phyloP scores from a whole-genome alignment of 2,797 vertebrate genomes.

The Acipenser transmontanus region DNA sequence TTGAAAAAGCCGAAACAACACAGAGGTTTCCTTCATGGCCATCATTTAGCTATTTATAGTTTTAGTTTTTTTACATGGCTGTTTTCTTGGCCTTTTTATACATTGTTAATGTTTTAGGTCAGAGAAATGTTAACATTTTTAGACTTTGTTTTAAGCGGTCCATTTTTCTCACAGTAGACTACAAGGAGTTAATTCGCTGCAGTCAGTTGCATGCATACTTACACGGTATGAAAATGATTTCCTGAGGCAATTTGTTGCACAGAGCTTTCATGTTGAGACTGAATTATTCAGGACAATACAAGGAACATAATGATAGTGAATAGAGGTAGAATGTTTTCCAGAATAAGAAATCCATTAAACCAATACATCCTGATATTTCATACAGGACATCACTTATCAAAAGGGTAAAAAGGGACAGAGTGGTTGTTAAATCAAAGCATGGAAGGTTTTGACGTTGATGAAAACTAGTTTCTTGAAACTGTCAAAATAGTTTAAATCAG shows the following conservation, averaged over 20 bases:
- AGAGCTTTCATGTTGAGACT: constrained; percentile 25
- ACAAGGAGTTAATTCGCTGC: constrained; percentile 33
- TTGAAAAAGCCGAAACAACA: no score
- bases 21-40: no score
- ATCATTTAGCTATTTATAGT: no score
- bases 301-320: constrained; percentile 25
- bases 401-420: constrained; percentile 1
- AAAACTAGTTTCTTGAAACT: constrained; percentile 6
- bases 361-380: neutral
- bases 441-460: constrained; percentile 8
- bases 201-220: constrained; percentile 37
- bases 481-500: constrained; percentile 15
- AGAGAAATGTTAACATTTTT: no score
- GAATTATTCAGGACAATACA: constrained; percentile 27
- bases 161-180: no score
- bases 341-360: constrained; percentile 16
- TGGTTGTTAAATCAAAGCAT: constrained; percentile 13
- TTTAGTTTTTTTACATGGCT: no score
- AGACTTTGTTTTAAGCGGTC: no score
- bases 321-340: constrained; percentile 18
- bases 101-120: no score
- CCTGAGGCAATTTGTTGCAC: constrained; percentile 33
- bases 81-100: no score
- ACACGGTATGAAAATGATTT: constrained; percentile 32
- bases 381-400: constrained; percentile 1